phyloP scores from a whole-genome alignment of 92 coral and sea anemone species.

The Blastomussa wellsi region DNA sequence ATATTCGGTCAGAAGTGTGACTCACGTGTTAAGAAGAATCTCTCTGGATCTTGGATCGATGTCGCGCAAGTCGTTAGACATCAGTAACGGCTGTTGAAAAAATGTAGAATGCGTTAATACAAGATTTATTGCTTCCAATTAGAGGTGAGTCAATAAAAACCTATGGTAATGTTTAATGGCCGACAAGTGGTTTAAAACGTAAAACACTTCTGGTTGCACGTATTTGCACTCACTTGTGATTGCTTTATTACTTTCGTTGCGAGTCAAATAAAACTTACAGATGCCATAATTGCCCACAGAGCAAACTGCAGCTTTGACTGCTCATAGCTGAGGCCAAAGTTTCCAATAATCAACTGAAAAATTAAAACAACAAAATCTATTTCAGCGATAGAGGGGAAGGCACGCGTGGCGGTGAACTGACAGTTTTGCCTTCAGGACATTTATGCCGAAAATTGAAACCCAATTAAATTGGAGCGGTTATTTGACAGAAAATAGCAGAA shows the following conservation, averaged over 20 bases:
- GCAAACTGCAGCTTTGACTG: constrained; percentile 95
- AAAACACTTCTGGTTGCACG: not conserved
- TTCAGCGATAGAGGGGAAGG: not conserved
- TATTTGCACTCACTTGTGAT: not conserved
- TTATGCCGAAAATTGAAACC: too few species aligned
- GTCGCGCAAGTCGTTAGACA: constrained; percentile 93
- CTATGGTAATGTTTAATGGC: too few species aligned
- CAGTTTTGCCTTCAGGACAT: too few species aligned
- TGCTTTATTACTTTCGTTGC: not conserved
- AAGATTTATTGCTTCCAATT: not conserved
- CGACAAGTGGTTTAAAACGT: too few species aligned
- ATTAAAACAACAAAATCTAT: not conserved
- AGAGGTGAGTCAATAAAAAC: too few species aligned
- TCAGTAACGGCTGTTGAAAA: constrained; percentile 79
- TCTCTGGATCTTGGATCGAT: constrained; percentile 78
- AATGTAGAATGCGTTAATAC: not conserved
- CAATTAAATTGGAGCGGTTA: too few species aligned
- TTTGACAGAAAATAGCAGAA: too few species aligned
- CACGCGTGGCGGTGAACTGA: too few species aligned
- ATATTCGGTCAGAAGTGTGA: not conserved
- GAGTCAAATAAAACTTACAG: constrained; percentile 65
- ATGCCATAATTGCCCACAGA: constrained; percentile 95
- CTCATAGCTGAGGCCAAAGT: constrained; percentile 90
- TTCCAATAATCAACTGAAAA: constrained; percentile 86
- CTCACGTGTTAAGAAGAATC: constrained; percentile 86